These are phyloP conservation scores for Falco rusticolus DNA, from an alignment of 2,797 vertebrate genomes.

Conservation along the genomic window DNA sequence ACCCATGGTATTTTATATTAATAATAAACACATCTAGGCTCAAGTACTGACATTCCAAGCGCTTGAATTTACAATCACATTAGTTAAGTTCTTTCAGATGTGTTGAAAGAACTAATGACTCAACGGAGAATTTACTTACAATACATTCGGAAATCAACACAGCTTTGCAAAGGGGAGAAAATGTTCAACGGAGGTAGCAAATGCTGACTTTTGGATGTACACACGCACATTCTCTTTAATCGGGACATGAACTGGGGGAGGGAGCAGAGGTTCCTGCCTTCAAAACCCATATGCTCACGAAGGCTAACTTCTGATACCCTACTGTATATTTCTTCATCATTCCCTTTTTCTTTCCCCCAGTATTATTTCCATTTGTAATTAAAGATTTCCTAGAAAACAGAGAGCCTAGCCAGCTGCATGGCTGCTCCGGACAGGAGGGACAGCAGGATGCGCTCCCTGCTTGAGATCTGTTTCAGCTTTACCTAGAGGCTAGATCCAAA, in stretches of 20 bases:
- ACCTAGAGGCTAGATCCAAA: neutral
- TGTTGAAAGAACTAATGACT: conserved; percentile 39
- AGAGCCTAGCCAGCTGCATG: neutral
- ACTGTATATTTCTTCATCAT: neutral
- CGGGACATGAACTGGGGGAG: neutral
- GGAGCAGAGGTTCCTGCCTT: neutral
- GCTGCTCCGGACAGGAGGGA: neutral
- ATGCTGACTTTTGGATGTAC: accelerated
- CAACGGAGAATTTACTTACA: neutral
- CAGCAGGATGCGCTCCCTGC: neutral
- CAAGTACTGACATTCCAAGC: neutral
- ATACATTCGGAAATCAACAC: neutral
- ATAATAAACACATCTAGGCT: neutral
- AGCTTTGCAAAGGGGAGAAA: neutral
- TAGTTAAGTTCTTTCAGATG: neutral
- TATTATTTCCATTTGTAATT: neutral
- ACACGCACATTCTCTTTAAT: accelerated
- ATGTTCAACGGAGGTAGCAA: neutral
- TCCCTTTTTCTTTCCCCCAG: neutral
- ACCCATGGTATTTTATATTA: neutral
- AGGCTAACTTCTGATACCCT: neutral
- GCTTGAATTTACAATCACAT: neutral
- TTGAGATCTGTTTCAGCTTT: neutral
- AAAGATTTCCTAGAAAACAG: neutral
- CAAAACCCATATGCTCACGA: neutral